Percentiles rank a stretch among this genome's conserved stretches.
Conservation (phyloP, 2,113 vertebrate genomes). For the Podarcis cretensis region DNA sequence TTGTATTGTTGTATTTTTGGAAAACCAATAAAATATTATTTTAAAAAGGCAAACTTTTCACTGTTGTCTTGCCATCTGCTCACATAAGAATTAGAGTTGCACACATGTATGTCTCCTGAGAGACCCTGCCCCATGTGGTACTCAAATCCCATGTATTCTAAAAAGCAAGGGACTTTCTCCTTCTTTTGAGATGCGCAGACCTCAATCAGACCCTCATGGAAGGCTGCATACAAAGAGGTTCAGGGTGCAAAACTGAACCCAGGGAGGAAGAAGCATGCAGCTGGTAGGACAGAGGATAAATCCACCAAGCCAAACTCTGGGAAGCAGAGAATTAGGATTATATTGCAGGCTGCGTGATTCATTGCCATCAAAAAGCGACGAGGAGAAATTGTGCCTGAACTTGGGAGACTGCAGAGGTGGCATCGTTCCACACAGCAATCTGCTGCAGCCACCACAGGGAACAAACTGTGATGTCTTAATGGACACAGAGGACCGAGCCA, state of each 20-base stretch:
- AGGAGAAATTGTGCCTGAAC: slow-evolving; percentile 38
- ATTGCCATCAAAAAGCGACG: slow-evolving; percentile 11
- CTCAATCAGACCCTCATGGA: neutral
- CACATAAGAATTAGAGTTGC: neutral
- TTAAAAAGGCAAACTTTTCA: neutral
- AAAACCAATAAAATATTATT: no score
- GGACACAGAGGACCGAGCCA: neutral
- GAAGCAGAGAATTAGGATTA: neutral
- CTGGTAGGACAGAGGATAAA: neutral
- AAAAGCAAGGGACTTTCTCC: neutral
- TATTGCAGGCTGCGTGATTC: slow-evolving; percentile 1
- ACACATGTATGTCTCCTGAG: neutral
- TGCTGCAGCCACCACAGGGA: slow-evolving; percentile 10
- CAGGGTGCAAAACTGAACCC: neutral
- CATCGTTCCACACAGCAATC: slow-evolving; percentile 31
- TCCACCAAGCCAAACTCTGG: neutral
- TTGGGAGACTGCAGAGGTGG: slow-evolving; percentile 30
- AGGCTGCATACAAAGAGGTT: neutral
- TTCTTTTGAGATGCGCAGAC: neutral
- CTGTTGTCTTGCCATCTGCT: neutral
- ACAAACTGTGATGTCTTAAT: slow-evolving; percentile 37
- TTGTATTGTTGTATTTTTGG: no score
- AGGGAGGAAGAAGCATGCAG: neutral
- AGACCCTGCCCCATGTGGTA: neutral
- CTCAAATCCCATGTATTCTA: neutral